These are phyloP conservation scores for Acanthosepion lycidas DNA, from an alignment of 2,888 invertebrate genomes.

Conservation along the genomic window DNA sequence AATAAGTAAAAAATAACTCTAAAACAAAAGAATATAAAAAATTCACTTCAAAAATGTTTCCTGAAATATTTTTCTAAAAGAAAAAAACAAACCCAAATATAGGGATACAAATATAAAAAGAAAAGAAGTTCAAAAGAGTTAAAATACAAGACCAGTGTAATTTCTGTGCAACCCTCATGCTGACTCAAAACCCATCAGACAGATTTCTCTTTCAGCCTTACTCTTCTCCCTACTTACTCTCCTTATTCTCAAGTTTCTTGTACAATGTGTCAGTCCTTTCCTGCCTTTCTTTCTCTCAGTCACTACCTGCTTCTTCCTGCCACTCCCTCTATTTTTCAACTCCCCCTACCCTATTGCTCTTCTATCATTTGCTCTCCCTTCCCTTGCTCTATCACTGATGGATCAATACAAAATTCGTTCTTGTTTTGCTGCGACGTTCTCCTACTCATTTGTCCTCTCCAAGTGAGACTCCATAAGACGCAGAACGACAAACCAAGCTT, in stretches of 20 bases:
- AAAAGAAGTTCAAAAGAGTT: background rate
- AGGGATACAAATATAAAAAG: background rate
- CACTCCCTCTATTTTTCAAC: background rate
- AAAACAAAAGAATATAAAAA: background rate
- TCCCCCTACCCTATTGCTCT: background rate
- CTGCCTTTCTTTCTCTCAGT: background rate
- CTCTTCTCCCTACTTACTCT: background rate
- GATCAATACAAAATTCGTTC: background rate
- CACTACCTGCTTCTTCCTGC: background rate
- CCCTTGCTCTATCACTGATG: background rate
- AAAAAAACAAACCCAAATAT: background rate
- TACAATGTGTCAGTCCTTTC: background rate
- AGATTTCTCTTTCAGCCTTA: background rate
- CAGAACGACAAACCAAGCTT: background rate
- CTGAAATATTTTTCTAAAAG: background rate
- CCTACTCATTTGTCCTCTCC: constrained; percentile 23
- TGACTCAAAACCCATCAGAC: background rate
- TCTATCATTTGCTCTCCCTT: background rate
- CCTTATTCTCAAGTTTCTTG: background rate
- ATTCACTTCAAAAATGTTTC: background rate
- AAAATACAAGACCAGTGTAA: background rate
- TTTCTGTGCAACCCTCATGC: background rate
- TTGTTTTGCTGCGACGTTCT: constrained; percentile 21
- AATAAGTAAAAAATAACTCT: background rate
- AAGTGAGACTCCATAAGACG: background rate